These are phyloP conservation scores for Chloropsis hardwickii DNA, from an alignment of 2,113 vertebrate species.

Conservation along the genomic window DNA sequence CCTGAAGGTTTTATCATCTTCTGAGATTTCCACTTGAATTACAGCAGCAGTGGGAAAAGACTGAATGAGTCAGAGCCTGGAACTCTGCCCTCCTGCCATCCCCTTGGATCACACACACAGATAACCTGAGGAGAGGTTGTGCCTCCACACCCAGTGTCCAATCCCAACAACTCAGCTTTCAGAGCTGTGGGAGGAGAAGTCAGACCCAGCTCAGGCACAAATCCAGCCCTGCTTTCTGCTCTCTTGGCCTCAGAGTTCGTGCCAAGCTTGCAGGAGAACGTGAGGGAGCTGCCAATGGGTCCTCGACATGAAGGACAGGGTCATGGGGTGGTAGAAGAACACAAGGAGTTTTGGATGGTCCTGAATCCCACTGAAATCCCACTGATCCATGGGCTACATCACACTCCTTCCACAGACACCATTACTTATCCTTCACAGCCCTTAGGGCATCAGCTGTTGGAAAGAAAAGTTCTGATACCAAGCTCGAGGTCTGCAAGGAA, in stretches of 20 bases:
- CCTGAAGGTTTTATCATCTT: slow-evolving; percentile 31
- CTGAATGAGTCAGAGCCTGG: slow-evolving; percentile 15
- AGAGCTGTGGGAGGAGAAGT: not conserved
- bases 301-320: rapidly evolving
- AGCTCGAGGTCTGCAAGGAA: not conserved
- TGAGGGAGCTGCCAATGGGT: not conserved
- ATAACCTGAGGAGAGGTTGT: not conserved
- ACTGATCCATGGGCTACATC: not conserved
- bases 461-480: not conserved
- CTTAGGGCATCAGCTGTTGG: not conserved
- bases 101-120: not conserved
- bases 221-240: not conserved
- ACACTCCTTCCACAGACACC: not conserved
- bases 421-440: not conserved
- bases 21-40: slow-evolving; percentile 21
- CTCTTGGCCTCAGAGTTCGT: not conserved
- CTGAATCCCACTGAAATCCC: not conserved
- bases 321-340: not conserved
- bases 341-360: rapidly evolving
- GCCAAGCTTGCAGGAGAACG: not conserved
- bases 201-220: not conserved
- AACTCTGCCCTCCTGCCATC: not conserved
- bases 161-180: not conserved
- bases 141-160: not conserved
- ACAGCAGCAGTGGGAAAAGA: not conserved